These are phyloP conservation scores for Gastracanthus pulcherrimus DNA, from an alignment of 2,888 invertebrate species.

Conservation along the genomic window DNA sequence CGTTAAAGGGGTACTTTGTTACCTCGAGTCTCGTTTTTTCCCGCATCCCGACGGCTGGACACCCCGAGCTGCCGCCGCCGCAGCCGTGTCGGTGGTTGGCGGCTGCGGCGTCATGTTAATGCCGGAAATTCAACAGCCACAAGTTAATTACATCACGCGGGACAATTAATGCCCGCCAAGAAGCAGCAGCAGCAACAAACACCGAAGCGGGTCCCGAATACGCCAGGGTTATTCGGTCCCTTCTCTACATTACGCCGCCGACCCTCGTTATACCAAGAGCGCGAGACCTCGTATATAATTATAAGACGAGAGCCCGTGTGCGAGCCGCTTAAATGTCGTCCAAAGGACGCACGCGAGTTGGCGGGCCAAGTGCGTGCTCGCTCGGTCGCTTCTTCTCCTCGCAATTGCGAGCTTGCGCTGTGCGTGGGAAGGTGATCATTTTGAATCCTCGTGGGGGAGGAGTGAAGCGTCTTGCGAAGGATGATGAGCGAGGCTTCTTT, in stretches of 20 bases:
- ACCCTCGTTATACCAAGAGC: constrained; percentile 41
- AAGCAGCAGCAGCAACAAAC: constrained; percentile 62
- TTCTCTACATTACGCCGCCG: constrained; percentile 65
- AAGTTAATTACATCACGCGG: constrained; percentile 71
- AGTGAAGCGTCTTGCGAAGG: too few relatives aligned
- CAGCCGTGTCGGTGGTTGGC: too few relatives aligned
- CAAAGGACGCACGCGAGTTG: neutral
- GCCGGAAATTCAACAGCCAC: constrained; percentile 68
- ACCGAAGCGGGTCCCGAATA: constrained; percentile 52
- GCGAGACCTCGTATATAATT: constrained; percentile 37
- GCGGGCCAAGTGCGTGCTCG: too few relatives aligned
- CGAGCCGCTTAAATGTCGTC: constrained; percentile 16
- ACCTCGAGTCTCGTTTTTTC: neutral
- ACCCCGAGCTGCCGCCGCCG: neutral
- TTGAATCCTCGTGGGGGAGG: too few relatives aligned
- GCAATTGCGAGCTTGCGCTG: too few relatives aligned
- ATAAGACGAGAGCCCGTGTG: constrained; percentile 40
- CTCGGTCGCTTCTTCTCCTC: too few relatives aligned
- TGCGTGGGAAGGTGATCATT: too few relatives aligned
- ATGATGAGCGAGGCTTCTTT: too few relatives aligned
- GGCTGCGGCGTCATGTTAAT: constrained; percentile 63
- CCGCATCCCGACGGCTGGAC: neutral
- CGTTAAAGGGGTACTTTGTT: neutral
- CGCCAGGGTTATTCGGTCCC: constrained; percentile 66
- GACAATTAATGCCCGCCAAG: constrained; percentile 64